A percentile compares a stretch with the other conserved stretches of the same genome.
phyloP scores from a whole-genome alignment of 2,113 vertebrate genomes.

The Cebus imitator region DNA sequence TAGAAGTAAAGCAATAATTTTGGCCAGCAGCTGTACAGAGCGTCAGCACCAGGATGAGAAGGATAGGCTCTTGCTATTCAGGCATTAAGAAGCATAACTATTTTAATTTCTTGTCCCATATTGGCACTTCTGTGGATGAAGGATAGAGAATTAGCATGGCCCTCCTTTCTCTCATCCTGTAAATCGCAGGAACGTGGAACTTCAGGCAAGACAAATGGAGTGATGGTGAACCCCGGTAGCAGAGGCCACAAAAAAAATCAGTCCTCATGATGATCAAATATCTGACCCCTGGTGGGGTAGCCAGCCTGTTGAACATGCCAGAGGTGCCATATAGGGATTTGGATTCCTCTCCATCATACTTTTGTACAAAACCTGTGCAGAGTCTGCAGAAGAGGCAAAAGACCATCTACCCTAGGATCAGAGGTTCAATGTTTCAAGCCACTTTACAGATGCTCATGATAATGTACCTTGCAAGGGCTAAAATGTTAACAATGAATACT shows the following conservation, averaged over 20 bases:
- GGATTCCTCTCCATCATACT: conserved; percentile 92
- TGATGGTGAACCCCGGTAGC: conserved; percentile 72
- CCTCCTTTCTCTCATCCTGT: conserved; percentile 77
- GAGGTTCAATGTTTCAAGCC: conserved; percentile 86
- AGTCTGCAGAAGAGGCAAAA: conserved; percentile 91
- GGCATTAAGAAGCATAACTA: conserved; percentile 86
- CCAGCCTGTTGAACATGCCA: conserved; percentile 91
- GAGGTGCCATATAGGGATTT: conserved; percentile 90
- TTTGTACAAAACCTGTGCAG: conserved; percentile 90
- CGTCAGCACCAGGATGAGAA: conserved; percentile 88
- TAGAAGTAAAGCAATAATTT: conserved; percentile 95
- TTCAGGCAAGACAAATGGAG: conserved; percentile 76
- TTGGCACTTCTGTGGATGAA: conserved; percentile 84
- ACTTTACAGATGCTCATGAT: conserved; percentile 88
- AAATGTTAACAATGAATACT: conserved; percentile 88
- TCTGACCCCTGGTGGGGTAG: conserved; percentile 89
- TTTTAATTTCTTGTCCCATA: conserved; percentile 91
- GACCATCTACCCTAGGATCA: conserved; percentile 89
- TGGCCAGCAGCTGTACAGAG: conserved; percentile 92
- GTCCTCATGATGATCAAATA: conserved; percentile 80
- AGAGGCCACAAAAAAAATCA: conserved; percentile 67
- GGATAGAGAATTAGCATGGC: conserved; percentile 70
- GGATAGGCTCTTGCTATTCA: conserved; percentile 89
- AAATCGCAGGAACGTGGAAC: conserved; percentile 82
- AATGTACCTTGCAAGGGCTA: conserved; percentile 84